Evolutionary conservation across 2,888 invertebrate genomes (phyloP).

Genomic region (Stenolophus ochropezus): DNA sequence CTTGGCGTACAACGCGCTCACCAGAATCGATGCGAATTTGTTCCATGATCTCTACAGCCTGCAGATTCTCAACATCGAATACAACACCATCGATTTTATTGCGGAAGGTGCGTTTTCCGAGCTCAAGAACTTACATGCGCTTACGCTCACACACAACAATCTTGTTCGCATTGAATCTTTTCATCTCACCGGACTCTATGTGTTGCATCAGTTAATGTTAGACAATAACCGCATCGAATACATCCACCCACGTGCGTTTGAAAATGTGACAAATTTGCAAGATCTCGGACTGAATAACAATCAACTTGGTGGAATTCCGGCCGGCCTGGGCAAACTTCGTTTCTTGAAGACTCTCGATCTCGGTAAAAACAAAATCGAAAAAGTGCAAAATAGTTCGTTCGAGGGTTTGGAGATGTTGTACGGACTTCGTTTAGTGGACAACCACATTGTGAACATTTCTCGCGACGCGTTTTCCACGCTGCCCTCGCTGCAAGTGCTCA

Average conservation of each 20-base stretch:
- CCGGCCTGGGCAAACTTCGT: slow-evolving; percentile 81
- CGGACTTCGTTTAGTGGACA: slow-evolving; percentile 86
- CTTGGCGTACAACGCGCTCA: slow-evolving; percentile 83
- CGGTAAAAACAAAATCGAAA: slow-evolving; percentile 86
- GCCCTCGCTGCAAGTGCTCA: slow-evolving; percentile 84
- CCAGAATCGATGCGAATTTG: slow-evolving; percentile 81
- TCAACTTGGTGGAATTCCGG: slow-evolving; percentile 81
- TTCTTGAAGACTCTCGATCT: slow-evolving; percentile 86
- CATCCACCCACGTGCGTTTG: slow-evolving; percentile 83
- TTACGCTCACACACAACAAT: slow-evolving; percentile 84
- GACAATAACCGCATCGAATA: slow-evolving; percentile 84
- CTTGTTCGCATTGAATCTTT: slow-evolving; percentile 81
- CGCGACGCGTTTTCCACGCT: slow-evolving; percentile 84
- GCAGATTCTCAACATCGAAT: slow-evolving; percentile 84
- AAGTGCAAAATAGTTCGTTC: slow-evolving; percentile 83
- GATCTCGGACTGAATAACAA: slow-evolving; percentile 87
- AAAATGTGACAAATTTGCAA: slow-evolving; percentile 85
- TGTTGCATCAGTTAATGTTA: slow-evolving; percentile 83
- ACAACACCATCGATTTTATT: slow-evolving; percentile 82
- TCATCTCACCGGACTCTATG: slow-evolving; percentile 84
- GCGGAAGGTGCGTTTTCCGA: slow-evolving; percentile 85
- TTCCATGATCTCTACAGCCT: slow-evolving; percentile 85
- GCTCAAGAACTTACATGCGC: slow-evolving; percentile 84
- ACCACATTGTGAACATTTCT: slow-evolving; percentile 85
- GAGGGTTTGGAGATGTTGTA: slow-evolving; percentile 84